These are phyloP conservation scores for Rotaria magnacalcarata DNA, from an alignment of 2,888 invertebrate species.

Conservation along the genomic window DNA sequence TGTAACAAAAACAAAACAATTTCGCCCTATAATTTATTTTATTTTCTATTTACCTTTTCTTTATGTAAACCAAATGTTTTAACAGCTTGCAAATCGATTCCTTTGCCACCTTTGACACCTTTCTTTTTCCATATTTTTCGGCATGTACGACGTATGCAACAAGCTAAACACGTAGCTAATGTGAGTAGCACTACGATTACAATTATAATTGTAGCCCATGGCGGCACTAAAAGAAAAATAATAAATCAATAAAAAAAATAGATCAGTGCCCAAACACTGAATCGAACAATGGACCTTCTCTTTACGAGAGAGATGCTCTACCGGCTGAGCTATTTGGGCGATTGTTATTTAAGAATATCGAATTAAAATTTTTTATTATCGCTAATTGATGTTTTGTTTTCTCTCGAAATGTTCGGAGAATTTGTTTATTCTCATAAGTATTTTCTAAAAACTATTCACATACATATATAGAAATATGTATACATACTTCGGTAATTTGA, in stretches of 20 bases:
- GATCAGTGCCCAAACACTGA: background rate
- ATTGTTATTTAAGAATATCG: background rate
- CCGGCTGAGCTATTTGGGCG: background rate
- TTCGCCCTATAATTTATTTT: background rate
- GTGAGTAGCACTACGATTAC: conserved; percentile 37
- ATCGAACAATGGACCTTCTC: background rate
- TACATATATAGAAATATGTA: no score
- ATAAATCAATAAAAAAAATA: background rate
- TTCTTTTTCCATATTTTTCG: conserved; percentile 41
- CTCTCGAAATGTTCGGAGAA: background rate
- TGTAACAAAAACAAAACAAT: no score
- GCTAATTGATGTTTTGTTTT: background rate
- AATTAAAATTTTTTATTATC: conserved; percentile 1
- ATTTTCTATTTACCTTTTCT: background rate
- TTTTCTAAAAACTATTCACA: no score
- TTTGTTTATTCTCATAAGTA: no score
- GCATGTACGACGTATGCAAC: conserved; percentile 38
- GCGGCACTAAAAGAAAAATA: conserved; percentile 38
- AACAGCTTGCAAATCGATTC: conserved; percentile 91
- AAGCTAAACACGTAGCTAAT: conserved; percentile 24
- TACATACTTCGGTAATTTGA: no score
- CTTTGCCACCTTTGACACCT: conserved; percentile 70
- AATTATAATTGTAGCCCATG: conserved; percentile 43
- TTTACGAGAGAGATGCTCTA: conserved; percentile 9
- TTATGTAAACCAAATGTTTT: conserved; percentile 73